These are phyloP conservation scores for Blastomussa wellsi DNA, from an alignment of 92 coral and sea anemone species.

Conservation along the genomic window DNA sequence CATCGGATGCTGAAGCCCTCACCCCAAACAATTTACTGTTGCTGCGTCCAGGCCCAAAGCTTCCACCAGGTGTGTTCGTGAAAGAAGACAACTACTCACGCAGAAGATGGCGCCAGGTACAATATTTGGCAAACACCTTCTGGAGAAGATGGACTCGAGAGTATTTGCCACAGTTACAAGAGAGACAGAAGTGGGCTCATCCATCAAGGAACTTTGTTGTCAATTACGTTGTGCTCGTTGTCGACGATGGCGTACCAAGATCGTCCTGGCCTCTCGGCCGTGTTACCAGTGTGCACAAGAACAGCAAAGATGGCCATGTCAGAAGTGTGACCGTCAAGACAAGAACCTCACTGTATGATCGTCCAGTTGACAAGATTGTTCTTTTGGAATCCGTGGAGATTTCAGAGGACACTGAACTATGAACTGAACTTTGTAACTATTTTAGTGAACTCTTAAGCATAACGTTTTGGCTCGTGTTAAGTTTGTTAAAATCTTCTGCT, in stretches of 20 bases:
- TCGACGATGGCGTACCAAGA: not conserved
- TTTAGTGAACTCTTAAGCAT: not conserved
- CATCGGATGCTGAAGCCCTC: not conserved
- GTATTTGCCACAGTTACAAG: too few species aligned
- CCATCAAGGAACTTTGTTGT: too few species aligned
- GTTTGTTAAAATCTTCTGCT: not conserved
- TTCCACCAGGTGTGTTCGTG: not conserved
- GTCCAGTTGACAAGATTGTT: constrained; percentile 3
- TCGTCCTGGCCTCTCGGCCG: not conserved
- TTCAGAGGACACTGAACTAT: not conserved
- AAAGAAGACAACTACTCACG: not conserved
- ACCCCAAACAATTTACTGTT: not conserved
- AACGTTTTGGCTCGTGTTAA: not conserved
- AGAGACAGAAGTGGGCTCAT: too few species aligned
- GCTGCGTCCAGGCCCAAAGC: not conserved
- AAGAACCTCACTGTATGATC: not conserved
- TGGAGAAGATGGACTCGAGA: too few species aligned
- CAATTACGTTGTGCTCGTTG: too few species aligned
- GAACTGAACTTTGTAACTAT: not conserved
- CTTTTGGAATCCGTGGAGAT: constrained; percentile 2
- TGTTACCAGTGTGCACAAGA: not conserved
- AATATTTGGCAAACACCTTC: too few species aligned
- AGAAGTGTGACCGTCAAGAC: not conserved
- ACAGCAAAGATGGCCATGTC: not conserved
- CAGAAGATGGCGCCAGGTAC: not conserved